These are phyloP conservation scores for Eupelmus urozonus DNA, from an alignment of 2,888 invertebrate genomes.

Conservation along the genomic window DNA sequence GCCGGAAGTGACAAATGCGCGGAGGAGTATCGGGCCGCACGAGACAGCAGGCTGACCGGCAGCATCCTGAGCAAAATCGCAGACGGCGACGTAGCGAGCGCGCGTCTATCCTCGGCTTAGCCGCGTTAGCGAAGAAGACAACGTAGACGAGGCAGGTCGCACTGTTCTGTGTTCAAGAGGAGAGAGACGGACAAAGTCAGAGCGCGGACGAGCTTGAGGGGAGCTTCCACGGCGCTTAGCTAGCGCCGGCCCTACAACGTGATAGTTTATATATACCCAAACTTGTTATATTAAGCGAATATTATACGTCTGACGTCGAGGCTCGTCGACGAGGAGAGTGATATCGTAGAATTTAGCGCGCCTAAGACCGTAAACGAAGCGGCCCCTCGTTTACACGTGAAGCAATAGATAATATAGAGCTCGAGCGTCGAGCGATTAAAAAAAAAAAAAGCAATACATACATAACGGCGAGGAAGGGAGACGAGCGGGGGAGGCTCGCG, in stretches of 20 bases:
- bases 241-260: background rate
- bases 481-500: background rate
- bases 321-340: conserved; percentile 18
- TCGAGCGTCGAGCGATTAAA: no score
- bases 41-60: background rate
- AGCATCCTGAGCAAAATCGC: background rate
- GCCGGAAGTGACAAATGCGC: conserved; percentile 20
- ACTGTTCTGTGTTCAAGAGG: background rate
- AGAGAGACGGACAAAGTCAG: background rate
- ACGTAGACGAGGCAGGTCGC: background rate
- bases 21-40: conserved; percentile 2
- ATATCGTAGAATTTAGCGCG: conserved; percentile 3
- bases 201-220: background rate
- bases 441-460: background rate
- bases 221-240: conserved; percentile 38
- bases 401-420: conserved; percentile 14
- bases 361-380: background rate
- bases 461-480: background rate
- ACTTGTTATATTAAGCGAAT: conserved; percentile 6
- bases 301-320: background rate
- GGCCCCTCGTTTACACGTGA: background rate
- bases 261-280: conserved; percentile 24
- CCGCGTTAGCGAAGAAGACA: background rate
- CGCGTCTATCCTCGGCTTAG: background rate
- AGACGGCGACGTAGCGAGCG: background rate